These are phyloP conservation scores for Macrophya annulata DNA, from an alignment of 2,888 invertebrate species.

Conservation along the genomic window DNA sequence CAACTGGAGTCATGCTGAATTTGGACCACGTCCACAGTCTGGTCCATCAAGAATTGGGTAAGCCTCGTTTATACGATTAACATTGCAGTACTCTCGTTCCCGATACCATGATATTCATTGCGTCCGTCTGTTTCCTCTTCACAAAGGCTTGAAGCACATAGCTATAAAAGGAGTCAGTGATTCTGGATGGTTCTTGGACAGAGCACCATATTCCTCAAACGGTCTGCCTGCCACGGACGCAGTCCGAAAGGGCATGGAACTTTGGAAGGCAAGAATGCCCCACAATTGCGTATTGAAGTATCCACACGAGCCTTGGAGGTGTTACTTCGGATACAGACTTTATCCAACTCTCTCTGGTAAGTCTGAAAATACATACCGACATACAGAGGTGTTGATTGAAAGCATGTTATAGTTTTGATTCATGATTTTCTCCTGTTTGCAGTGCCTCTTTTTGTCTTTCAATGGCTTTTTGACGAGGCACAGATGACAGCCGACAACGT, in stretches of 20 bases:
- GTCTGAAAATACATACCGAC: slow-evolving; percentile 62
- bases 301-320: slow-evolving; percentile 91
- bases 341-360: slow-evolving; percentile 92
- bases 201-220: slow-evolving; percentile 87
- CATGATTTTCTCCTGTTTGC: slow-evolving; percentile 64
- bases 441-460: slow-evolving; percentile 96
- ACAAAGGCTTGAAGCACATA: slow-evolving; percentile 80
- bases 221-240: slow-evolving; percentile 84
- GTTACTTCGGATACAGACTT: slow-evolving; percentile 94
- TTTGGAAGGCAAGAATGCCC: slow-evolving; percentile 92
- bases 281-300: slow-evolving; percentile 87
- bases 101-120: background rate
- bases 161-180: slow-evolving; percentile 93
- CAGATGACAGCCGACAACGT: slow-evolving; percentile 97
- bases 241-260: slow-evolving; percentile 87
- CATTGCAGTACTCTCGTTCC: background rate
- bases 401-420: background rate
- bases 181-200: slow-evolving; percentile 97
- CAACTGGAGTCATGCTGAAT: slow-evolving; percentile 96
- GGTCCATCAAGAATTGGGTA: slow-evolving; percentile 83
- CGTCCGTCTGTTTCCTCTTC: background rate
- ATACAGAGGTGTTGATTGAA: background rate
- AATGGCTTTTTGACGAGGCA: slow-evolving; percentile 97
- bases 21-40: slow-evolving; percentile 90
- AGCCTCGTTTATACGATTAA: slow-evolving; percentile 43